Conservation (phyloP, 2,113 vertebrate genomes). For the Perca flavescens region DNA sequence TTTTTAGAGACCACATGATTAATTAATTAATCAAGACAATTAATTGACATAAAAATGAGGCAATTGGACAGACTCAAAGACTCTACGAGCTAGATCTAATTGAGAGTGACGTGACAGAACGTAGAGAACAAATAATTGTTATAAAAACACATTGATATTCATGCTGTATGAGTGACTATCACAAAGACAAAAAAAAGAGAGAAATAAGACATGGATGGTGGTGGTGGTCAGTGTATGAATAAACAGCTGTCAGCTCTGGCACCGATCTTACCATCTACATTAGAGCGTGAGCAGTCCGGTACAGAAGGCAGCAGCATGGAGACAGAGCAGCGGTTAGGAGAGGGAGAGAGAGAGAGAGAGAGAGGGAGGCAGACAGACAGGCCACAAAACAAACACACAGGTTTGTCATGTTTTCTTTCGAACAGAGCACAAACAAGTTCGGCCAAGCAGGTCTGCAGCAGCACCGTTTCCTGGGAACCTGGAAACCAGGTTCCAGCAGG, state of each 20-base stretch:
- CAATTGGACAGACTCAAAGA: no score
- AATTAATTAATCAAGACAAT: not conserved
- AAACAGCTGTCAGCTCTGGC: constrained; percentile 29
- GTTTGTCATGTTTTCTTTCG: constrained; percentile 40
- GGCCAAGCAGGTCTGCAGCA: constrained; percentile 28
- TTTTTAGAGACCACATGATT: no score
- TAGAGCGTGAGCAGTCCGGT: constrained; percentile 59
- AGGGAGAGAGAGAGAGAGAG: no score
- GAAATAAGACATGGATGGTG: not conserved
- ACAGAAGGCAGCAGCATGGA: constrained; percentile 53
- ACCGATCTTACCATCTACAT: constrained; percentile 79
- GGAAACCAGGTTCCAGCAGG: constrained; percentile 10
- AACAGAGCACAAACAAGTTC: constrained; percentile 6
- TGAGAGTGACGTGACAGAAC: not conserved
- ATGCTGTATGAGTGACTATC: not conserved
- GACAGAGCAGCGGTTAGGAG: constrained; percentile 71
- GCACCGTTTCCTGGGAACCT: constrained; percentile 6
- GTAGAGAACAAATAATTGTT: not conserved
- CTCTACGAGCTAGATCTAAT: no score
- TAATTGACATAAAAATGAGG: no score
- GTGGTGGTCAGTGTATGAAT: not conserved
- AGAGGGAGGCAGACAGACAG: constrained; percentile 42
- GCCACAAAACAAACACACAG: constrained; percentile 19
- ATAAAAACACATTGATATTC: not conserved
- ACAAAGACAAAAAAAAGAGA: not conserved